Evolutionary conservation across 2,113 vertebrate species (phyloP).

Genomic region (Calyptomena viridis): DNA sequence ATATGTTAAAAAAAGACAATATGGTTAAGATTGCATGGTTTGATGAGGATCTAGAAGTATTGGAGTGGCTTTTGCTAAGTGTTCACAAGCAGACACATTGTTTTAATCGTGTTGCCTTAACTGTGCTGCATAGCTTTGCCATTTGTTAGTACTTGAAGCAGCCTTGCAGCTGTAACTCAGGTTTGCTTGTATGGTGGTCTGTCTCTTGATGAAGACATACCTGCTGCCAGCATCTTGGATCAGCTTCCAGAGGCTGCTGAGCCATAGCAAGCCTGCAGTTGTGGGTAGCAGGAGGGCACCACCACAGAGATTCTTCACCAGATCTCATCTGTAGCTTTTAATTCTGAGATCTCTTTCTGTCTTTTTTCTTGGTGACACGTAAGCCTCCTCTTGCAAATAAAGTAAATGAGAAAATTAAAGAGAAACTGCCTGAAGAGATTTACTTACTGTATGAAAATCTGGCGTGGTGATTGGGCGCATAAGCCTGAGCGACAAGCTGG

Average conservation of each 20-base stretch:
- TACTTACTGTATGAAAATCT: not conserved
- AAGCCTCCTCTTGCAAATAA: not conserved
- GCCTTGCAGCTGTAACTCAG: not conserved
- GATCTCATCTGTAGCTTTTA: not conserved
- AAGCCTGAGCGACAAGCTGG: not conserved
- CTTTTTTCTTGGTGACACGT: not conserved
- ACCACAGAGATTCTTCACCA: not conserved
- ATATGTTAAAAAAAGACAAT: not conserved
- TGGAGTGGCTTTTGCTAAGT: not conserved
- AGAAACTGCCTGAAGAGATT: not conserved
- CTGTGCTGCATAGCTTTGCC: not conserved
- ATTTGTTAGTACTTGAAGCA: not conserved
- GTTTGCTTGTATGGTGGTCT: not conserved
- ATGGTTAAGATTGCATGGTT: not conserved
- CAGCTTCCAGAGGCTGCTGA: not conserved
- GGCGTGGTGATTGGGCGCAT: accelerated
- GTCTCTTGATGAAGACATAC: accelerated
- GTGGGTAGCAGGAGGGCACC: not conserved
- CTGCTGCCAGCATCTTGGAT: accelerated
- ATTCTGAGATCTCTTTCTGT: not conserved
- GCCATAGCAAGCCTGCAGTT: not conserved
- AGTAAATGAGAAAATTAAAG: constrained; percentile 22
- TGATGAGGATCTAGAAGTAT: not conserved
- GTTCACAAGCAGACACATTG: not conserved
- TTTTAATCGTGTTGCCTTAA: not conserved